Base-by-base conservation (phyloP, 1,140 invertebrate species). In the Aphelenchoides avenae region DNA sequence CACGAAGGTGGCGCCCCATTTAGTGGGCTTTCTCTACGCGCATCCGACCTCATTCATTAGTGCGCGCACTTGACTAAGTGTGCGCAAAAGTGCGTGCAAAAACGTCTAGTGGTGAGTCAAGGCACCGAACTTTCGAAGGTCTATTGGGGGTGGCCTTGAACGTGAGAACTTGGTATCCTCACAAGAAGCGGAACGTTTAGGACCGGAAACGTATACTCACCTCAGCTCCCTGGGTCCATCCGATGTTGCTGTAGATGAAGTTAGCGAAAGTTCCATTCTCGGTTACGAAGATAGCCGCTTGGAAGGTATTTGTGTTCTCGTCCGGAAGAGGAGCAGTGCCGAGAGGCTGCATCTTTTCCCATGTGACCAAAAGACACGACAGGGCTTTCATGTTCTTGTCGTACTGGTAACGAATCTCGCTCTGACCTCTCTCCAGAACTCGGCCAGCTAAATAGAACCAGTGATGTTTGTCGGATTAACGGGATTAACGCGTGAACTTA, bases 231-330 rank as follows among this genome's bases (percentile, higher is more conserved):
- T 75, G 73, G 4, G 73, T 77, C 73, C 73, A 75, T 27, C 75
- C 73, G 24, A 75, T 72, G 37, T 71, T 76, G 51, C 54, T 74
- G 70, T 77, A 75, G 41, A 75, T 77, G 56, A 77, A 75, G 34
- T 75, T 75, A 29, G 73, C 73, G 56, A 64, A 75, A 5, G 73
- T 73, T 11, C 75, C 73, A 34, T 76, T 73, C 15, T 43, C 54
- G 43, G 73, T 75, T 22, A 66, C 51, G 61, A 75, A 77, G 13
- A 75, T 57, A 20, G 71, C 73, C 15, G 65, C 66, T 77, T 75
- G 73, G 64, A 75, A 75, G 18, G 68, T 75, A 46, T 75, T 75
- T 2, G 75, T 73, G 48, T 77, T 75, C 68, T 75, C 68, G 30
- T 71, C 69, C n/a, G 69, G 69, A 29, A 71, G 66, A 26, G 61